Evolutionary conservation across 2,888 invertebrate genomes (phyloP).

Genomic region (Drosophila fungiperda): DNA sequence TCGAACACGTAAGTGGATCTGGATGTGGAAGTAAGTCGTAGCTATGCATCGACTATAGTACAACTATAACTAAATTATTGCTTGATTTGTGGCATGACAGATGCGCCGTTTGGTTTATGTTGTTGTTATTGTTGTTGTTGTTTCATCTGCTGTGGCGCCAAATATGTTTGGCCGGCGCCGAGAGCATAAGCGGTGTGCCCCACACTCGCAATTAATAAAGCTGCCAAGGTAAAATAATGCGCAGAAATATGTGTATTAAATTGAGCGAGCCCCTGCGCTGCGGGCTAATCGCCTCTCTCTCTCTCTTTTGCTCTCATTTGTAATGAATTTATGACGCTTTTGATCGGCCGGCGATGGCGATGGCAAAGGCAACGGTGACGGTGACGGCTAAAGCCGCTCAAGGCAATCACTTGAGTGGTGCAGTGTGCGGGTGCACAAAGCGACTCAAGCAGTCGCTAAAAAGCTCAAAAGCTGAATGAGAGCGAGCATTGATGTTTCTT

Average conservation of each 20-base stretch:
- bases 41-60: slow-evolving; percentile 31
- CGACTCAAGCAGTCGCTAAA: slow-evolving; percentile 41
- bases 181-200: slow-evolving; percentile 52
- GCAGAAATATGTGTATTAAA: slow-evolving; percentile 51
- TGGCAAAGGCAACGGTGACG: slow-evolving; percentile 12
- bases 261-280: slow-evolving; percentile 38
- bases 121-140: slow-evolving; percentile 1
- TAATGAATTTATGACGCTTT: slow-evolving; percentile 66
- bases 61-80: slow-evolving; percentile 59
- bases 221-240: slow-evolving; percentile 74
- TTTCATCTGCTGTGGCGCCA: slow-evolving; percentile 24
- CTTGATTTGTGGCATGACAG: slow-evolving; percentile 64
- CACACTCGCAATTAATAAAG: slow-evolving; percentile 68
- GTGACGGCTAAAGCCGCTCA: slow-evolving; percentile 36
- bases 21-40: slow-evolving; percentile 58
- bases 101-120: slow-evolving; percentile 45
- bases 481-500: slow-evolving; percentile 17
- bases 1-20: slow-evolving; percentile 29
- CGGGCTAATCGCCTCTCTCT: slow-evolving; percentile 1
- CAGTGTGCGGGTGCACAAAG: slow-evolving; percentile 44
- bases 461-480: slow-evolving; percentile 32
- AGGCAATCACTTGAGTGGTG: slow-evolving; percentile 18
- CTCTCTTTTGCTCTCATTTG: slow-evolving; percentile 34
- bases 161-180: slow-evolving; percentile 52
- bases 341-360: slow-evolving; percentile 52